phyloP scores from a whole-genome alignment of 2,888 invertebrate genomes.

The Pollenia labialis region DNA sequence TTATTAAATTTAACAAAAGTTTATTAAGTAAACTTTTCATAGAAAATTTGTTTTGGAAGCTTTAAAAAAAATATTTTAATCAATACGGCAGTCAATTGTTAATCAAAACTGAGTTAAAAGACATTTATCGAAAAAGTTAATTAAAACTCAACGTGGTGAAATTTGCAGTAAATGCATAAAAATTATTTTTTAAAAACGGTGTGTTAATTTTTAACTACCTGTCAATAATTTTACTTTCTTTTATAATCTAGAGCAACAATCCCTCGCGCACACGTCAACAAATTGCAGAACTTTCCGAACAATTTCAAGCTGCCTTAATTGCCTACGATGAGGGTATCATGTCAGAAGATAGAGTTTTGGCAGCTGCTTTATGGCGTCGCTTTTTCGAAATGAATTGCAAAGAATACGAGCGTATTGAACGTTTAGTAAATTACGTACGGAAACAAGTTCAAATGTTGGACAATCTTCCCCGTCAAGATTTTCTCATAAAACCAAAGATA shows the following conservation, averaged over 20 bases:
- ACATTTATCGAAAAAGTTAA: too few species aligned
- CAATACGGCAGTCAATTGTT: too few species aligned
- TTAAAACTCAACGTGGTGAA: too few species aligned
- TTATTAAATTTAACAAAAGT: too few species aligned
- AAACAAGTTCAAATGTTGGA: constrained; percentile 89
- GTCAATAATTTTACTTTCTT: neutral
- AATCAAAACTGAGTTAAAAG: too few species aligned
- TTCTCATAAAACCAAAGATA: constrained; percentile 86
- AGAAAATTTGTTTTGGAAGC: too few species aligned
- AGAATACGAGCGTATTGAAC: constrained; percentile 88
- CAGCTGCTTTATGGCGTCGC: constrained; percentile 93
- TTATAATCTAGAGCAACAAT: constrained; percentile 86
- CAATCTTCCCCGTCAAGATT: constrained; percentile 85
- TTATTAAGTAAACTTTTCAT: too few species aligned
- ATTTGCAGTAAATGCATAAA: too few species aligned
- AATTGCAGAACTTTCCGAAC: constrained; percentile 88
- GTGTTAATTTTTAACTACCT: neutral
- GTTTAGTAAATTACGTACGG: constrained; percentile 90
- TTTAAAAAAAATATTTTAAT: too few species aligned
- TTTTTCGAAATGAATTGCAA: constrained; percentile 89
- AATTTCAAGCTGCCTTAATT: constrained; percentile 93
- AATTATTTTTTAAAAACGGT: too few species aligned
- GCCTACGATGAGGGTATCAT: constrained; percentile 94
- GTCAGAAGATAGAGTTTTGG: constrained; percentile 90
- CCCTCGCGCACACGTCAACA: constrained; percentile 87